Percentiles rank a stretch among this genome's conserved stretches.
Evolutionary conservation across 1,140 invertebrate species (phyloP).

Genomic region (Magallana gigas): DNA sequence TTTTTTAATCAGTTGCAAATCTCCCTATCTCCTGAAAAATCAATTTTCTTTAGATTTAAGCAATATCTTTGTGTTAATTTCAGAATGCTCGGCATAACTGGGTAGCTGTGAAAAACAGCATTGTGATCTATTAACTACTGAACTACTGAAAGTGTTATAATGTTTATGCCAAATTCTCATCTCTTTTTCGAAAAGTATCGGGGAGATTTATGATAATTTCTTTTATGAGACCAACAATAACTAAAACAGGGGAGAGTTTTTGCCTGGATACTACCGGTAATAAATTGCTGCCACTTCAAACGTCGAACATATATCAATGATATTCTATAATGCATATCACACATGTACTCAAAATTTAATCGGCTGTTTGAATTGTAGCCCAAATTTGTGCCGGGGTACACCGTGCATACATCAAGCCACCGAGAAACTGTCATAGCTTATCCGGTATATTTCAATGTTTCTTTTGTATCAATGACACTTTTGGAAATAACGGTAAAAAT

Average conservation of each 20-base stretch:
- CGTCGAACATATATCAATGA: conserved; percentile 57
- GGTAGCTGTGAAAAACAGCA: conserved; percentile 16
- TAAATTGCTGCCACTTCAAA: conserved; percentile 56
- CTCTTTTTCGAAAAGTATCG: conserved; percentile 26
- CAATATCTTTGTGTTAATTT: not conserved
- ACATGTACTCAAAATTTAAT: conserved; percentile 46
- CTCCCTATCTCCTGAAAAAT: conserved; percentile 14
- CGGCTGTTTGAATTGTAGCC: conserved; percentile 37
- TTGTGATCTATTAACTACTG: conserved; percentile 16
- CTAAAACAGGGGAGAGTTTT: not conserved
- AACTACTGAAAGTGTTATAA: conserved; percentile 35
- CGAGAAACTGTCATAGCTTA: conserved; percentile 41
- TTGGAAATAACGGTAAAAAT: conserved; percentile 40
- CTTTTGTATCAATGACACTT: conserved; percentile 42
- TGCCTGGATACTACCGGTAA: conserved; percentile 46
- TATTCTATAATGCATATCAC: conserved; percentile 59
- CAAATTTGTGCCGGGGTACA: conserved; percentile 22
- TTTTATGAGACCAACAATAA: conserved; percentile 38
- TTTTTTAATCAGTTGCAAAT: conserved; percentile 29
- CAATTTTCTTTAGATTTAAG: conserved; percentile 19
- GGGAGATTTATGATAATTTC: conserved; percentile 38
- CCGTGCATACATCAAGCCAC: conserved; percentile 9
- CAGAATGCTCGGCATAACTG: not conserved
- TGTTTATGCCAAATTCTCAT: conserved; percentile 28
- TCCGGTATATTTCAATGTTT: conserved; percentile 44